Percentiles rank a stretch among this genome's conserved stretches.
These are phyloP conservation scores for Odocoileus hemionus DNA, from an alignment of 2,113 vertebrate genomes.

Conservation along the genomic window DNA sequence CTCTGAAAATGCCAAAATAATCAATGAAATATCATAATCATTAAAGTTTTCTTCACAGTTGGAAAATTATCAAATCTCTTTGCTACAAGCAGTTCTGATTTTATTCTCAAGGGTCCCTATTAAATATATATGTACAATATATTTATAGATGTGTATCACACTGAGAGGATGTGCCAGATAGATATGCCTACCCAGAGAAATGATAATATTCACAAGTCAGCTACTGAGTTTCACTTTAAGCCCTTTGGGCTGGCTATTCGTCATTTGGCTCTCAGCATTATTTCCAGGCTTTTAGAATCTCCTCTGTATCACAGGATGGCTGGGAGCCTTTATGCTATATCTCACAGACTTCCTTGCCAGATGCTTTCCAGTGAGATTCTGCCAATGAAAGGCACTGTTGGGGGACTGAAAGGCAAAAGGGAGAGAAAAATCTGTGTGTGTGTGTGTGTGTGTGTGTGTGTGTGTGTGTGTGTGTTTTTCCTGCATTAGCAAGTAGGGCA, in stretches of 20 bases:
- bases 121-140: slow-evolving; percentile 29
- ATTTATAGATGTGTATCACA: slow-evolving; percentile 41
- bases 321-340: slow-evolving; percentile 10
- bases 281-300: slow-evolving; percentile 52
- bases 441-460: too few relatives aligned
- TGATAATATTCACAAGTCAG: slow-evolving; percentile 29
- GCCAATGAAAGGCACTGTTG: slow-evolving; percentile 13
- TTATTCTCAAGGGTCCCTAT: slow-evolving; percentile 43
- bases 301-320: slow-evolving; percentile 21
- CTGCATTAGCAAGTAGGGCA: not conserved
- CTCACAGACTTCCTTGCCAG: slow-evolving; percentile 40
- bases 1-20: slow-evolving; percentile 59
- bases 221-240: slow-evolving; percentile 28
- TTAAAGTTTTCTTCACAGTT: slow-evolving; percentile 54
- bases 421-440: not conserved
- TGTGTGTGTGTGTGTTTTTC: not conserved
- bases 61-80: slow-evolving; percentile 44
- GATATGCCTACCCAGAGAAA: not conserved
- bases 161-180: slow-evolving; percentile 24
- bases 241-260: not conserved
- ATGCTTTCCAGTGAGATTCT: slow-evolving; percentile 29
- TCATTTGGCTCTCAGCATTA: slow-evolving; percentile 10
- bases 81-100: not conserved
- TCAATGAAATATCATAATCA: slow-evolving; percentile 61
- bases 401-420: not conserved